phyloP scores from a whole-genome alignment of 2,888 invertebrate genomes.

The Tryphoninae sp. region DNA sequence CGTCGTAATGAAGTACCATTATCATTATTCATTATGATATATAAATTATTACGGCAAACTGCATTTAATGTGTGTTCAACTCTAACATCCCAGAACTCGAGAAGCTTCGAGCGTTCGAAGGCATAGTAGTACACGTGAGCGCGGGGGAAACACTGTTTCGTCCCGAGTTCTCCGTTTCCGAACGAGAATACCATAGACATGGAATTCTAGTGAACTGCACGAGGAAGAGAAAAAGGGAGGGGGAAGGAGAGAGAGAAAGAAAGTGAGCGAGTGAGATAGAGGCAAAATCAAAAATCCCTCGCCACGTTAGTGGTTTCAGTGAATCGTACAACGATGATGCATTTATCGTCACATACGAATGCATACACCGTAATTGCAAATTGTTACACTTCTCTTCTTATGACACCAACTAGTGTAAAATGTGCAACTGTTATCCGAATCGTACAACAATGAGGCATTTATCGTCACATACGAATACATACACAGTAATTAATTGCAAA shows the following conservation, averaged over 20 bases:
- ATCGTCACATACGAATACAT: neutral
- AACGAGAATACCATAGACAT: constrained; percentile 19
- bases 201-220: constrained; percentile 12
- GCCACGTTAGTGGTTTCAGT: constrained; percentile 16
- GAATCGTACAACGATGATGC: constrained; percentile 31
- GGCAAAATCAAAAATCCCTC: constrained; percentile 1
- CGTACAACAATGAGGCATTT: constrained; percentile 36
- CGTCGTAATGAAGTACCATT: too few relatives aligned
- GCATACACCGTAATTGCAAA: neutral
- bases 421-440: neutral
- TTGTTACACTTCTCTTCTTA: too few relatives aligned
- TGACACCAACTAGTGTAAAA: neutral
- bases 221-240: neutral
- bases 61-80: constrained; percentile 10
- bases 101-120: constrained; percentile 24
- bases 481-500: neutral
- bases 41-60: neutral
- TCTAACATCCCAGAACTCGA: constrained; percentile 7
- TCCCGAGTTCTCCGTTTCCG: constrained; percentile 49
- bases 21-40: too few relatives aligned
- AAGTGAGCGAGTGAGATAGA: constrained; percentile 7
- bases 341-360: constrained; percentile 14
- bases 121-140: constrained; percentile 26
- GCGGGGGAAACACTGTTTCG: constrained; percentile 45
- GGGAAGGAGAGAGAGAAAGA: neutral